Conservation (phyloP, 2,113 vertebrate species). For the Myotis brandtii region DNA sequence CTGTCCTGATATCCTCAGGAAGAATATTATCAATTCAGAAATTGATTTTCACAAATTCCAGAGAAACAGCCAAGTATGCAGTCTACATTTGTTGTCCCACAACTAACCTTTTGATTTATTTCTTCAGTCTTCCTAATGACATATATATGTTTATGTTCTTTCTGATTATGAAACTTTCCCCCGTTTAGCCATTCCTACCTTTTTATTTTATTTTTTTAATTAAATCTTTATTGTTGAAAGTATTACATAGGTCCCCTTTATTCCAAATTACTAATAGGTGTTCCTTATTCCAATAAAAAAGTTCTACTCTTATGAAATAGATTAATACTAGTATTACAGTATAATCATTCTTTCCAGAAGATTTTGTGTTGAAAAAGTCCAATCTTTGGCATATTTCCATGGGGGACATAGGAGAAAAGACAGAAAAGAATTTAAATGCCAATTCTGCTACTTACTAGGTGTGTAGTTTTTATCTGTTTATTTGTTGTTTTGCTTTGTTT, state of each 20-base stretch:
- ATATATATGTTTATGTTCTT: not conserved
- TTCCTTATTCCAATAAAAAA: not conserved
- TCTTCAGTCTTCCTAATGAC: not conserved
- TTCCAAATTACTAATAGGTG: not conserved
- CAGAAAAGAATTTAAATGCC: not conserved
- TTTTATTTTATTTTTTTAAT: not conserved
- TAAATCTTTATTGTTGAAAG: no score
- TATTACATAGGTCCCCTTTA: not conserved
- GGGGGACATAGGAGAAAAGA: not conserved
- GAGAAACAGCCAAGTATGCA: not conserved
- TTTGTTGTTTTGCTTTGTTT: not conserved
- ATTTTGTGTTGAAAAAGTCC: not conserved
- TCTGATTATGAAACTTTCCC: not conserved
- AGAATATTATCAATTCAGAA: not conserved
- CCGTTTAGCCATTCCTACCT: not conserved
- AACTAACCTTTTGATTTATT: not conserved
- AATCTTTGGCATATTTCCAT: not conserved
- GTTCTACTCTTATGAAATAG: not conserved
- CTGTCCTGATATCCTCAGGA: not conserved
- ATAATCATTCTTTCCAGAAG: not conserved
- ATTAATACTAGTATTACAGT: not conserved
- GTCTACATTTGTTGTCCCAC: not conserved
- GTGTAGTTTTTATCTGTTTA: not conserved
- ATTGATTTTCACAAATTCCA: not conserved
- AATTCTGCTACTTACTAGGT: not conserved